Evolutionary conservation across 2,888 invertebrate genomes (phyloP), one percentile per base, ranked within the genome.

Genomic region (Chirona hameri): DNA sequence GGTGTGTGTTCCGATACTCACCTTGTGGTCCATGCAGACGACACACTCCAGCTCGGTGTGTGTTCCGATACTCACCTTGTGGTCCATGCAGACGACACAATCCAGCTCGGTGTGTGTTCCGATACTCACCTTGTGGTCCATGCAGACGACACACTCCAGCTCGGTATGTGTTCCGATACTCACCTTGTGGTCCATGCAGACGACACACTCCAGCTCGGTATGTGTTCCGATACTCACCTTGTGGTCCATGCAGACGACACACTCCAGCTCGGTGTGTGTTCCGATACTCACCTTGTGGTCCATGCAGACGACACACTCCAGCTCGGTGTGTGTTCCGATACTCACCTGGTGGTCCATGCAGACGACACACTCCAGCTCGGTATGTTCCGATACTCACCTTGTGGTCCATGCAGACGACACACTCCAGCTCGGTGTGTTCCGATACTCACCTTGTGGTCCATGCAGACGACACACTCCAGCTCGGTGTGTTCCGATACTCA

Each of bases 271-370:
- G 10, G 76, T 76, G 76, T 76, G 76, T 2, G 76, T 46, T 29
- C 29, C 65, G 52, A 82, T 46, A 88, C 90, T 90, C 89, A 93
- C 93, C 89, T 89, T 88, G 85, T 89, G 89, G 88, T 95, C 95
- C 91, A 96, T 91, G 88, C 95, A 96, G 86, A 96, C 91, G 65
- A 95, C 93, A 90, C 96, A 96, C 89, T 96, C 95, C 15, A 91
- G 90, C 84, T 89, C 89, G 10, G 76, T 76, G 76, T 76, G 76
- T 2, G 76, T 46, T 29, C 29, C 65, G 52, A 82, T 46, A 88
- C 90, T 90, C 89, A 93, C 93, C 89, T 89, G 88, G 85, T 89
- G 89, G 88, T 95, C 95, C 91, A 96, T 91, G 88, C 95, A 96
- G 86, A 96, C 91, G 65, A 95, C 93, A 90, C 96, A 96, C 89